Evolutionary conservation across 2,888 invertebrate genomes (phyloP).

Genomic region (Pseudoips prasinana): DNA sequence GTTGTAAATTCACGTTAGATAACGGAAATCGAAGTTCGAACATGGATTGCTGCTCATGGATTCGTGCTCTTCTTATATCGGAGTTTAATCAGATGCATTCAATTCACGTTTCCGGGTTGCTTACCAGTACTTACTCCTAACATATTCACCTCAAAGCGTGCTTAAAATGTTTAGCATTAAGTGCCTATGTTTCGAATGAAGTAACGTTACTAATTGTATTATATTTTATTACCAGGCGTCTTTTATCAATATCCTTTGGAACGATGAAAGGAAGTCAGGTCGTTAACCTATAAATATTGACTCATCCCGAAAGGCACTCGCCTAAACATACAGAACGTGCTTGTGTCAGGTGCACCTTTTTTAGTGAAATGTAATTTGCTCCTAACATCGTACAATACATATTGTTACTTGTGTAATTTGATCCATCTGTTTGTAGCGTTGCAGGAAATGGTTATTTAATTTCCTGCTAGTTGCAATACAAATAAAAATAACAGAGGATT

Average conservation of each 20-base stretch:
- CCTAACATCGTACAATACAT: neutral
- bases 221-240: constrained; percentile 19
- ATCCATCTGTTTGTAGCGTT: no score
- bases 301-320: constrained; percentile 61
- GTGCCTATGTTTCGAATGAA: constrained; percentile 7
- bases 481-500: no score
- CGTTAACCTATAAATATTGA: constrained; percentile 73
- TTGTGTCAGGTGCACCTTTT: constrained; percentile 39
- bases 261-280: constrained; percentile 53
- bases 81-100: constrained; percentile 49
- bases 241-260: constrained; percentile 43
- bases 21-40: constrained; percentile 58
- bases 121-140: constrained; percentile 21
- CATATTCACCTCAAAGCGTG: constrained; percentile 24
- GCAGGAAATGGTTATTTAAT: no score
- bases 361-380: constrained; percentile 14
- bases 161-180: constrained; percentile 14
- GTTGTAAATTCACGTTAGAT: constrained; percentile 70
- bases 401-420: constrained; percentile 16
- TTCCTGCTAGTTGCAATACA: no score
- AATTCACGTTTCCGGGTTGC: constrained; percentile 41
- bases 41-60: constrained; percentile 60
- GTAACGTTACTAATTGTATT: constrained; percentile 1
- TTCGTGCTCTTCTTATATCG: constrained; percentile 61
- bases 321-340: constrained; percentile 52